A percentile compares a stretch with the other conserved stretches of the same genome.
phyloP scores from a whole-genome alignment of 2,113 vertebrate species.

The Sorex araneus region DNA sequence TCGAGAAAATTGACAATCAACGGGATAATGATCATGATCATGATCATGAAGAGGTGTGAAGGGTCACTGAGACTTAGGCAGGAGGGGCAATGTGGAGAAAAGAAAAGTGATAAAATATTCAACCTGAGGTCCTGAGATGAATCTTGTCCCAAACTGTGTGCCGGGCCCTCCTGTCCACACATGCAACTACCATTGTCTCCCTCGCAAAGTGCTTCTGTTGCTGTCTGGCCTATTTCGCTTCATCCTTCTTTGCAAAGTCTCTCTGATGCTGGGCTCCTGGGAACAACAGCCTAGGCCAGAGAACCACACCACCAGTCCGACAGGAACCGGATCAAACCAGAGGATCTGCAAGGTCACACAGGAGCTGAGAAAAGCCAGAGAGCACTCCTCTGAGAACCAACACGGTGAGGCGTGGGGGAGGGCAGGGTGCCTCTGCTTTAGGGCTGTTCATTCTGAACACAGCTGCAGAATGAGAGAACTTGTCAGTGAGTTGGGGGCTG shows the following conservation, averaged over 20 bases:
- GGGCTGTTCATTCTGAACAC: neutral
- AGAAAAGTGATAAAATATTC: no score
- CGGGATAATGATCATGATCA: no score
- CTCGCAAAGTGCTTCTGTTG: neutral
- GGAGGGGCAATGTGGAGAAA: neutral
- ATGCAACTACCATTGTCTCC: no score
- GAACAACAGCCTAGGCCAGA: neutral
- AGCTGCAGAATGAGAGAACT: neutral
- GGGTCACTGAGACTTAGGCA: neutral
- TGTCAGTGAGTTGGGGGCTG: neutral
- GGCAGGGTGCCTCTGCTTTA: neutral
- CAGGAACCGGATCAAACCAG: neutral
- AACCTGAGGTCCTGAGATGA: neutral
- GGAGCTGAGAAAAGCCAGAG: neutral
- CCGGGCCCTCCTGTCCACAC: no score
- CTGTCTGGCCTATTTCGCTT: neutral
- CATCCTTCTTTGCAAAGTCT: neutral
- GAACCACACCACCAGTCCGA: neutral
- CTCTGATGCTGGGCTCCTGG: neutral
- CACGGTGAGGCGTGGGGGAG: accelerated
- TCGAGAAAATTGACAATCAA: no score
- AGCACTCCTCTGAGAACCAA: neutral
- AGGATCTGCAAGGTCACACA: neutral
- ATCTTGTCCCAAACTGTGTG: neutral
- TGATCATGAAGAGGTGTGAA: neutral